These are phyloP conservation scores for Pteruthius melanotis DNA, from an alignment of 2,113 vertebrate genomes.

Conservation along the genomic window DNA sequence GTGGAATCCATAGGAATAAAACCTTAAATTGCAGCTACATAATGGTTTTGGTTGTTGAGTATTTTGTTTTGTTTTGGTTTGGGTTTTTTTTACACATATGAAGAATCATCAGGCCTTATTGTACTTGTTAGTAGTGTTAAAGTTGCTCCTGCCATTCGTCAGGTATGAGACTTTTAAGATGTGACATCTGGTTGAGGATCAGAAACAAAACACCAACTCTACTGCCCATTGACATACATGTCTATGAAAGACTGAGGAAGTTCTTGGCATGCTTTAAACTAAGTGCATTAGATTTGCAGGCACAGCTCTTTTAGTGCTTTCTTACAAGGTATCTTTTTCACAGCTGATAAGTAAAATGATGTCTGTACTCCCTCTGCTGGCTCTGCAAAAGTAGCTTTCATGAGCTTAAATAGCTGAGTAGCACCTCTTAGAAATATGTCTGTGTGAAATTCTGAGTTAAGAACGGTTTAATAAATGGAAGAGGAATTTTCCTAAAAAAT, in stretches of 20 bases:
- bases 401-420: not conserved
- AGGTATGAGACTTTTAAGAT: not conserved
- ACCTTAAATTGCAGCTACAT: not conserved
- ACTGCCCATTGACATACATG: not conserved
- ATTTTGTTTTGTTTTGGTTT: not conserved
- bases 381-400: constrained; percentile 28
- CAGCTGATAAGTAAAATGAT: constrained; percentile 48
- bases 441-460: not conserved
- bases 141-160: not conserved
- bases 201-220: not conserved
- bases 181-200: not conserved
- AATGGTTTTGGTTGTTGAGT: not conserved
- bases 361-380: constrained; percentile 65
- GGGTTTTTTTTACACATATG: not conserved
- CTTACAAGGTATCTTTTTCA: constrained; percentile 46
- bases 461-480: not conserved
- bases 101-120: not conserved
- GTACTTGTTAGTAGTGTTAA: not conserved
- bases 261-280: constrained; percentile 23
- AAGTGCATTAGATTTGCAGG: not conserved
- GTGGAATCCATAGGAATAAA: not conserved
- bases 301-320: not conserved
- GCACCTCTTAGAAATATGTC: not conserved
- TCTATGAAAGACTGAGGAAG: not conserved
- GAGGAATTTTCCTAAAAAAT: constrained; percentile 42